These are phyloP conservation scores for Trichomycterus rosablanca DNA, from an alignment of 2,113 vertebrate species.

Conservation along the genomic window DNA sequence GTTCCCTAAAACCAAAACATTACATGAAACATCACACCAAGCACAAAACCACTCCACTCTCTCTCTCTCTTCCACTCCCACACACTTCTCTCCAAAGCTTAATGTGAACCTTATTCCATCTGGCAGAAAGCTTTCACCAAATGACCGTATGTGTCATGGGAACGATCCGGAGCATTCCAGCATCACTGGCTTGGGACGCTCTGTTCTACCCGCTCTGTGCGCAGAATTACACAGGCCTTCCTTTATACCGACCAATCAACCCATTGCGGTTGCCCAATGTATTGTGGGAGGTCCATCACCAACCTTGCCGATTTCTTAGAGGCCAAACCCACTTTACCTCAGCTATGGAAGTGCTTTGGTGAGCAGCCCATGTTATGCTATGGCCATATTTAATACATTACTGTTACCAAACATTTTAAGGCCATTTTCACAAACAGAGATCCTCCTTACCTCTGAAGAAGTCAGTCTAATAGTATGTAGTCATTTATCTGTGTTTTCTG, in stretches of 20 bases:
- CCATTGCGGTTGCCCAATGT: slow-evolving; percentile 16
- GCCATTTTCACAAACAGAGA: too few relatives aligned
- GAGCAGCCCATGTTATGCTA: neutral
- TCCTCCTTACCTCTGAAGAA: too few relatives aligned
- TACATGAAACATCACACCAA: slow-evolving; percentile 31
- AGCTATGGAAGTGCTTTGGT: slow-evolving; percentile 21
- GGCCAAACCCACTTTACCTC: slow-evolving; percentile 34
- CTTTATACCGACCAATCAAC: slow-evolving; percentile 34
- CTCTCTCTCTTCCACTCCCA: slow-evolving; percentile 5
- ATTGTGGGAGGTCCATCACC: slow-evolving; percentile 24
- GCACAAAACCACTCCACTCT: slow-evolving; percentile 33
- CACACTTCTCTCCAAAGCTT: slow-evolving; percentile 22
- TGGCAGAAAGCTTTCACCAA: slow-evolving; percentile 33
- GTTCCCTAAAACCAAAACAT: slow-evolving; percentile 33
- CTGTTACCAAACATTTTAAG: too few relatives aligned
- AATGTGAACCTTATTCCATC: slow-evolving; percentile 40
- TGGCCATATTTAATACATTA: too few relatives aligned
- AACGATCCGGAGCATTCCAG: slow-evolving; percentile 32
- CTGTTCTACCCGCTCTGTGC: slow-evolving; percentile 18
- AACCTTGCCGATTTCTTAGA: slow-evolving; percentile 17
- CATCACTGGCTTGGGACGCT: slow-evolving; percentile 12
- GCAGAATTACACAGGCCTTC: slow-evolving; percentile 23
- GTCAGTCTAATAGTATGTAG: too few relatives aligned
- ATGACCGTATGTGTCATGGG: slow-evolving; percentile 44
- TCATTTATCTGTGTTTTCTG: too few relatives aligned